Evolutionary conservation across 2,113 vertebrate species (phyloP).

Genomic region (Nycticorax nycticorax): DNA sequence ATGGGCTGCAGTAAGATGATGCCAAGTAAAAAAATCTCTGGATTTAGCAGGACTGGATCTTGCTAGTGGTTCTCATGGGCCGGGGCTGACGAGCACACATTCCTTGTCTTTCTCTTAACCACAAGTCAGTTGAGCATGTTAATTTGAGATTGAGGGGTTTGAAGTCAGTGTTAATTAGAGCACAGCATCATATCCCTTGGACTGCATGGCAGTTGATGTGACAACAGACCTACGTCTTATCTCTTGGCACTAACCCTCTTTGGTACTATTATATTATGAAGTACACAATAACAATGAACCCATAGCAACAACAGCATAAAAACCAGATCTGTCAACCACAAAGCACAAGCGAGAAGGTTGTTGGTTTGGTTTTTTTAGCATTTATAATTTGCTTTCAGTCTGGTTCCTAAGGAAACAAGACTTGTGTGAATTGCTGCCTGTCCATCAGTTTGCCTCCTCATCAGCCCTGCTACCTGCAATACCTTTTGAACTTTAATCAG

Average conservation of each 20-base stretch:
- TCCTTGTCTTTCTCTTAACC: not conserved
- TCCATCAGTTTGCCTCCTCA: not conserved
- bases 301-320: not conserved
- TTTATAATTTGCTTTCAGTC: not conserved
- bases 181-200: not conserved
- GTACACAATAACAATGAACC: not conserved
- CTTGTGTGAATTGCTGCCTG: not conserved
- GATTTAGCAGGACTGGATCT: not conserved
- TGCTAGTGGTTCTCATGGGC: not conserved
- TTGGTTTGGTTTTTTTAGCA: not conserved
- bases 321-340: not conserved
- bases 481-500: not conserved
- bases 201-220: not conserved
- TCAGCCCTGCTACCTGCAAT: not conserved
- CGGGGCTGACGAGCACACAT: not conserved
- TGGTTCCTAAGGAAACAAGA: conserved; percentile 10
- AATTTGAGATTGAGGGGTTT: not conserved
- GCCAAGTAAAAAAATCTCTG: not conserved
- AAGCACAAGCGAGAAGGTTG: not conserved
- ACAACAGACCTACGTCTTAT: not conserved
- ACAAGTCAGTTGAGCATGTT: not conserved
- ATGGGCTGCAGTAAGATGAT: not conserved
- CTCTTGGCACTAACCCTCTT: not conserved
- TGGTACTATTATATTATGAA: not conserved
- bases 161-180: conserved; percentile 19